A percentile compares a stretch with the other conserved stretches of the same genome.
Evolutionary conservation across 2,113 vertebrate genomes (phyloP).

Genomic region (Junco hyemalis): DNA sequence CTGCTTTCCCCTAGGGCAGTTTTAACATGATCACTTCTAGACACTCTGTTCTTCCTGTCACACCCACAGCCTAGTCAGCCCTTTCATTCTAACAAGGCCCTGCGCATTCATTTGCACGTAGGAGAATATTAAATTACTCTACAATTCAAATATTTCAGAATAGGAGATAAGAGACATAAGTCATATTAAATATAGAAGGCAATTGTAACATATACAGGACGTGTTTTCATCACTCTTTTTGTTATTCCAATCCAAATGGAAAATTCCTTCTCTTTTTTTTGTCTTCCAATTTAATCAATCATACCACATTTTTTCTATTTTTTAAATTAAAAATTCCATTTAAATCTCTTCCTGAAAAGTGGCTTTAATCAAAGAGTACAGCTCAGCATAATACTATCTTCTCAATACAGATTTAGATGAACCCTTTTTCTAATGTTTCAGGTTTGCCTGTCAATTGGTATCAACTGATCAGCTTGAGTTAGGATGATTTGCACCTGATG

Average conservation of each 20-base stretch:
- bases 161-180: background rate
- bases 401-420: background rate
- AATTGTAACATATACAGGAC: background rate
- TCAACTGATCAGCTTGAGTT: background rate
- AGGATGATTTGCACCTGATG: background rate
- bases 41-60: background rate
- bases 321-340: background rate
- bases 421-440: background rate
- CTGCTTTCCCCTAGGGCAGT: background rate
- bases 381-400: background rate
- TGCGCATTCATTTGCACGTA: background rate
- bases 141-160: background rate
- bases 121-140: background rate
- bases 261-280: background rate
- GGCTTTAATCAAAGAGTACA: background rate
- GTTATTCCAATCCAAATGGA: background rate
- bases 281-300: background rate
- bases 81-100: background rate
- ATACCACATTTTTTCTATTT: background rate
- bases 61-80: background rate
- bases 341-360: background rate
- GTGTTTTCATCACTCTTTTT: background rate
- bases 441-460: background rate
- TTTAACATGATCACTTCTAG: constrained; percentile 12
- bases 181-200: background rate